Base-by-base conservation (phyloP, 1,140 invertebrate species). In the Drosophila kikkawai region DNA sequence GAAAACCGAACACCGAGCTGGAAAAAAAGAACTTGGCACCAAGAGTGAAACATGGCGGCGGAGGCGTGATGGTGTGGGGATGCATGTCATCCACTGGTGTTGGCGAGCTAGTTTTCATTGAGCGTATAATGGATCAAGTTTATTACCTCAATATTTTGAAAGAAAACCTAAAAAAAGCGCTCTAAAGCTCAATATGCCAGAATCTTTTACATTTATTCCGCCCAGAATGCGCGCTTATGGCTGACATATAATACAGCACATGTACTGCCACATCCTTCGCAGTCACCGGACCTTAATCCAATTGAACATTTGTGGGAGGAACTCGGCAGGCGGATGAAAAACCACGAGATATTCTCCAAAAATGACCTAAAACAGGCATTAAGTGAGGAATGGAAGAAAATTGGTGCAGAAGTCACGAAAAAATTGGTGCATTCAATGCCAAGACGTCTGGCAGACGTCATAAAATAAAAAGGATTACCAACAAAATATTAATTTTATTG, bases 31-130 rank as follows among this genome's bases (percentile, higher is more conserved):
- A 17, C 41, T 48, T 48, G 19, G 37, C 32, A 7, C 17, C 53
- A 9, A 61, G 19, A 7, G 59, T 61, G 0, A 50, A 61, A 32
- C 59, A 50, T 15, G 45, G 36, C 11, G 36, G 59, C n/a, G 22
- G 59, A 13, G 47, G 32, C 19, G 45, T 61, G 3, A 61, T 61
- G 59, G 59, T 50, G n/a, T 61, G 59, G 59, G 45, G 45, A 17
- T 61, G 47, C 34, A 48, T 36, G 17, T 39, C 37, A 39, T 39
- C 37, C 4, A 6, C 13, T 13, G 37, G 37, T 39, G 37, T 39
- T 39, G 32, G 32, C 32, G 32, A 34, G 32, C 3, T 34, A 0
- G 32, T 34, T 1, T 34, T 34, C 8, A 34, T 13, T 7, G 37
- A 39, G 37, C 13, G 37, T 15, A 39, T 15, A 13, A 39, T 39